phyloP scores from a whole-genome alignment of 2,888 invertebrate genomes.

The Drosophila mettleri region DNA sequence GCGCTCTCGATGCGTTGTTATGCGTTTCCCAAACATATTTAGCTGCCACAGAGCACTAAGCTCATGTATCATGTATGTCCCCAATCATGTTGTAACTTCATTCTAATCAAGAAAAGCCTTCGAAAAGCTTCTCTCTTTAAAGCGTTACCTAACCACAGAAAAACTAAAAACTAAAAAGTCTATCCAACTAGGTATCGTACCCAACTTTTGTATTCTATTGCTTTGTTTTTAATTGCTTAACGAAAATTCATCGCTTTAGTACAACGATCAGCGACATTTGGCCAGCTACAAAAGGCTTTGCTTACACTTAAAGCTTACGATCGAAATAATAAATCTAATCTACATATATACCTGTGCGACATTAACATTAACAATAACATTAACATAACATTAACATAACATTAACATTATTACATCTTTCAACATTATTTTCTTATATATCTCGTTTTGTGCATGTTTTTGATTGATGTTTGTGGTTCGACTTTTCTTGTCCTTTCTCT shows the following conservation, averaged over 20 bases:
- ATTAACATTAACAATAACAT: neutral
- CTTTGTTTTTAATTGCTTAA: slow-evolving; percentile 36
- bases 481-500: slow-evolving; percentile 1
- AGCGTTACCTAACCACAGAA: slow-evolving; percentile 15
- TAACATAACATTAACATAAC: neutral
- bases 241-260: slow-evolving; percentile 26
- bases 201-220: slow-evolving; percentile 9
- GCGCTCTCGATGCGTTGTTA: neutral
- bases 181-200: slow-evolving; percentile 46
- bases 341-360: slow-evolving; percentile 22
- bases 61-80: slow-evolving; percentile 11
- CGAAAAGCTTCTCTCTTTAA: slow-evolving; percentile 23
- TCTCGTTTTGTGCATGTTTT: slow-evolving; percentile 35
- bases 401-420: neutral
- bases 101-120: slow-evolving; percentile 7
- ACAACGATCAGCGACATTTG: slow-evolving; percentile 34
- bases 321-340: slow-evolving; percentile 43
- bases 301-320: slow-evolving; percentile 69
- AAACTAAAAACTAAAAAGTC: slow-evolving; percentile 6
- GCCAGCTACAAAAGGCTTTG: slow-evolving; percentile 59
- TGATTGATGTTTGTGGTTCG: slow-evolving; percentile 7
- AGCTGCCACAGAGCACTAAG: slow-evolving; percentile 1
- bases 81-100: slow-evolving; percentile 6
- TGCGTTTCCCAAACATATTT: slow-evolving; percentile 2
- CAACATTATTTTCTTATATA: neutral